Conservation (phyloP, 2,888 invertebrate species). For the Ceraclea dissimilis region DNA sequence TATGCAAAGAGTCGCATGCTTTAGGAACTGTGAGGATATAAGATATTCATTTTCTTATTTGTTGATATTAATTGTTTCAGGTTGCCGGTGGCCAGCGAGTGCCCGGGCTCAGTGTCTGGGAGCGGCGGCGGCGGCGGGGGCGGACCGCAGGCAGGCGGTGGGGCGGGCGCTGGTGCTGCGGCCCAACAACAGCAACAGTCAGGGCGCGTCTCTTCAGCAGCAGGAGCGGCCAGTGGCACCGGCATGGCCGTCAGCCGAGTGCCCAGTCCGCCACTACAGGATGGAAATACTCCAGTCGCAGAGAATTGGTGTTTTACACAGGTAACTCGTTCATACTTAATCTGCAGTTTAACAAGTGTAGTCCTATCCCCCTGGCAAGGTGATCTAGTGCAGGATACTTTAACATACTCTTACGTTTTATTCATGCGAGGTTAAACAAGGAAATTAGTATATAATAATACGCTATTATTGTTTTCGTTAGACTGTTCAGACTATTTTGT, state of each 20-base stretch:
- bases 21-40: no score
- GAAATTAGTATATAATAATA: no score
- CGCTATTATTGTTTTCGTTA: no score
- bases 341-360: no score
- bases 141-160: constrained; percentile 55
- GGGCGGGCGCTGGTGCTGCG: constrained; percentile 48
- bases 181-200: constrained; percentile 75
- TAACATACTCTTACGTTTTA: no score
- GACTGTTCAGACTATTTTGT: no score
- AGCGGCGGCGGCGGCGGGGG: constrained; percentile 69
- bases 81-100: constrained; percentile 70
- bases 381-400: no score
- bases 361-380: no score
- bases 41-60: no score
- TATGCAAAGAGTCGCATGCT: no score
- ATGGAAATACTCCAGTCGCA: constrained; percentile 95
- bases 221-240: constrained; percentile 70
- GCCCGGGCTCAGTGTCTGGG: constrained; percentile 55
- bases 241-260: constrained; percentile 95
- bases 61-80: constrained; percentile 54
- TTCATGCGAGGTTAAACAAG: no score
- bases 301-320: constrained; percentile 99
- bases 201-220: constrained; percentile 80
- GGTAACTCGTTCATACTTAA: constrained; percentile 62
- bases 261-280: constrained; percentile 91